Evolutionary conservation across 2,888 invertebrate species (phyloP).

Genomic region (Sminthurinus aureus): DNA sequence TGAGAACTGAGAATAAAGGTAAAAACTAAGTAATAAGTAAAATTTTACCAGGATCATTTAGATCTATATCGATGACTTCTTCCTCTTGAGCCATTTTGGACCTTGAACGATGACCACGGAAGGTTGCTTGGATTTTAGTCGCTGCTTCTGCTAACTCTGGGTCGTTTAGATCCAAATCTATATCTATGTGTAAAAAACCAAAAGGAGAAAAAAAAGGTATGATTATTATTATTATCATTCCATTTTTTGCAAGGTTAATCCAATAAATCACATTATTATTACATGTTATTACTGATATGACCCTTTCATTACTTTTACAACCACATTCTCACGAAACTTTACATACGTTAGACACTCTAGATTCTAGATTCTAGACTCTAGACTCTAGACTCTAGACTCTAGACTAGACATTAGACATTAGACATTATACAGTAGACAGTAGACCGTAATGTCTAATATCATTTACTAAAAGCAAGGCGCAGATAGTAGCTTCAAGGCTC

Average conservation of each 20-base stretch:
- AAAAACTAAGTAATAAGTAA: background rate
- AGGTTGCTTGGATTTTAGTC: conserved; percentile 58
- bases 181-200: background rate
- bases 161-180: conserved; percentile 54
- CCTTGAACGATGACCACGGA: conserved; percentile 56
- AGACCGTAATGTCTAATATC: too few relatives aligned
- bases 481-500: too few relatives aligned
- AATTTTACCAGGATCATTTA: conserved; percentile 59
- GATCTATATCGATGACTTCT: conserved; percentile 59
- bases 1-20: background rate
- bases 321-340: background rate
- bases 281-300: background rate
- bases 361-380: too few relatives aligned
- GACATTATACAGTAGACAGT: too few relatives aligned
- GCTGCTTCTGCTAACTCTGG: conserved; percentile 58
- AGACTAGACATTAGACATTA: too few relatives aligned
- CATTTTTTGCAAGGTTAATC: too few relatives aligned
- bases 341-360: too few relatives aligned
- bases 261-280: too few relatives aligned
- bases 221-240: too few relatives aligned
- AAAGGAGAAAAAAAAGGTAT: background rate
- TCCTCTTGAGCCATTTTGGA: conserved; percentile 55
- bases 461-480: too few relatives aligned
- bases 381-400: too few relatives aligned
- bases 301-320: too few relatives aligned